Evolutionary conservation across 2,797 vertebrate species (phyloP), one percentile per base, ranked within the genome.

Genomic region (Labeo calbasu): DNA sequence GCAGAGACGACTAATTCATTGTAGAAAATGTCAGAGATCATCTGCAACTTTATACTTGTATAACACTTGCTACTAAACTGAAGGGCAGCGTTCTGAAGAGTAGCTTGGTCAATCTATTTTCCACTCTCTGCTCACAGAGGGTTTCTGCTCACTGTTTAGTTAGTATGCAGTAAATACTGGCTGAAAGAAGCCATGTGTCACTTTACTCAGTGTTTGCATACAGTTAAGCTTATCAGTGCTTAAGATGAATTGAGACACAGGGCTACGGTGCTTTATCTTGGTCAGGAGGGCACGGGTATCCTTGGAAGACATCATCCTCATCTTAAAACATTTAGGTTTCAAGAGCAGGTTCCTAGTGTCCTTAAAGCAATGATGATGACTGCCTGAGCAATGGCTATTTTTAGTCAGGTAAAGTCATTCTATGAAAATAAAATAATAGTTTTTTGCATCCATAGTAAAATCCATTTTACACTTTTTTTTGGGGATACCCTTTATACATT

Each of bases 151-250:
- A 48, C 66, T 63, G 77, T 87, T 79, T 88, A 88, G 86, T 89
- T 82, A 73, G 75, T 84, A 86, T 88, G 77, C 85, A 86, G 83
- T 82, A 86, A 87, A 87, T 76, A 53, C 53, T 53, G 63, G 36
- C 83, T 61, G 68, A 21, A 70, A 23, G 80, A 69, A 83, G 66
- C 57, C 66, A 83, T 86, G 80, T 87, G 86, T 89, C 88, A 87
- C 85, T 82, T 83, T 32, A 43, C 83, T 83, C 59, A 69, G 82
- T 77, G 69, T 87, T 83, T 82, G 86, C 86, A 89, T 86, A 77
- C 48, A 81, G 81, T 84, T 87, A 65, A 68, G 84, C 84, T 87
- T 85, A 89, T 87, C 87, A 59, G 84, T 82, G 79, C 43, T 11
- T 3, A 86, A 80, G 85, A 82, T 85, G 82, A 86, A 86, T 79